Evolutionary conservation across 2,797 vertebrate species (phyloP).

Genomic region (Gephyroberyx darwinii): DNA sequence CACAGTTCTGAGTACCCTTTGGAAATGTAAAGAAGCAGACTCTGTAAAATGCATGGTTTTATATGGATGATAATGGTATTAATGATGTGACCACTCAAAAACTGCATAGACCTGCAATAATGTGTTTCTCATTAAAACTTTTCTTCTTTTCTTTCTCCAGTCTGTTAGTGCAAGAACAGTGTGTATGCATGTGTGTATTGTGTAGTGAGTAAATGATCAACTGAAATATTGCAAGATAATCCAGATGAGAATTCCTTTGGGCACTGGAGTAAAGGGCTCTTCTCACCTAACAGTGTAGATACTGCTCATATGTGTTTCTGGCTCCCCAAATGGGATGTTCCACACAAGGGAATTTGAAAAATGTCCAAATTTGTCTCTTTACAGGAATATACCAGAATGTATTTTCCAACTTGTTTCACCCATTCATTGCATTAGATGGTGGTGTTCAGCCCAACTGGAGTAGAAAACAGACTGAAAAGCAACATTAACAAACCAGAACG

Average conservation of each 20-base stretch:
- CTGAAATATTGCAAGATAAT: background rate
- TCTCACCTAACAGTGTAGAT: background rate
- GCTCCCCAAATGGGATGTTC: too few species aligned
- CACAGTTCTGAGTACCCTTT: conserved; percentile 36
- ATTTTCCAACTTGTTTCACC: too few species aligned
- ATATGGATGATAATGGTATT: conserved; percentile 46
- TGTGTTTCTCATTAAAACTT: conserved; percentile 55
- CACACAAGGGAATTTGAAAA: too few species aligned
- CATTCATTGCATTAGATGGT: too few species aligned
- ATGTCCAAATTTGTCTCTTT: too few species aligned
- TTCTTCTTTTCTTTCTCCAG: background rate
- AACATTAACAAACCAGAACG: too few species aligned
- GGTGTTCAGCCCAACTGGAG: too few species aligned
- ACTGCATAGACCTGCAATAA: conserved; percentile 73
- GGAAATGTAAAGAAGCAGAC: conserved; percentile 30
- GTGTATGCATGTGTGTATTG: background rate
- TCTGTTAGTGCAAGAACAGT: background rate
- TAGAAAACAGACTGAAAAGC: too few species aligned
- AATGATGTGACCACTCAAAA: conserved; percentile 67
- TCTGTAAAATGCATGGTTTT: conserved; percentile 45
- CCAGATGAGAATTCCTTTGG: background rate
- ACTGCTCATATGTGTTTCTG: background rate
- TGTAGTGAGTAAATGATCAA: background rate
- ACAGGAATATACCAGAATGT: too few species aligned
- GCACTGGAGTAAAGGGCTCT: conserved; percentile 26